These are phyloP conservation scores for Perithous albicinctus DNA, from an alignment of 2,888 invertebrate genomes.

Conservation along the genomic window DNA sequence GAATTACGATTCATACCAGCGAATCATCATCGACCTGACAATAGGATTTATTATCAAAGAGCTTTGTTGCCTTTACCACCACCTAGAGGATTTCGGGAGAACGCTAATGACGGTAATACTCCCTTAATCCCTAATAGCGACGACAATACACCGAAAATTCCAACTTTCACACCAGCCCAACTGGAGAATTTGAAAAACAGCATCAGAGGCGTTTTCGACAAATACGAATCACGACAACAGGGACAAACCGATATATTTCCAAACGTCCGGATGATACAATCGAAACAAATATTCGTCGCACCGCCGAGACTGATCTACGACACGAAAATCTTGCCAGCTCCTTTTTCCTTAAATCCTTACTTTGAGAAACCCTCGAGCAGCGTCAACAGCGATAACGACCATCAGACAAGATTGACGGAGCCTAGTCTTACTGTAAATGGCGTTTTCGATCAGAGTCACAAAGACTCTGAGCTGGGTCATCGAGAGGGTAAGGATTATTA, in stretches of 20 bases:
- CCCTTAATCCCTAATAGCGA: constrained; percentile 5
- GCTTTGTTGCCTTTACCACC: not conserved
- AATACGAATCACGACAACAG: constrained; percentile 5
- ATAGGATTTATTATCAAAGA: constrained; percentile 16
- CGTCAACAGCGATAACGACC: not conserved
- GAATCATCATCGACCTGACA: not conserved
- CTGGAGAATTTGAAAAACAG: constrained; percentile 55
- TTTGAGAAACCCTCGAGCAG: not conserved
- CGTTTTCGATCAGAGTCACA: constrained; percentile 27
- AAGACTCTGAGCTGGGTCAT: not conserved
- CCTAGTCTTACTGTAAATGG: not conserved
- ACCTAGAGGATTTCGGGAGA: not conserved
- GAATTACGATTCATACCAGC: constrained; percentile 61
- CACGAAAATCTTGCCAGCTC: constrained; percentile 69
- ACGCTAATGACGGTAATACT: constrained; percentile 2
- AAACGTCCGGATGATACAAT: constrained; percentile 68
- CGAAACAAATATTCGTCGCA: constrained; percentile 68
- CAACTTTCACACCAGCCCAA: constrained; percentile 52
- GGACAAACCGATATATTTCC: constrained; percentile 44
- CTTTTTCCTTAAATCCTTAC: constrained; percentile 55
- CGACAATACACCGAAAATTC: constrained; percentile 19
- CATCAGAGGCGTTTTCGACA: constrained; percentile 66
- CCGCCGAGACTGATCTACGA: constrained; percentile 73
- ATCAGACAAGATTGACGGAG: not conserved
- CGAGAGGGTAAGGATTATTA: constrained; percentile 34